Base-by-base conservation (phyloP, 2,888 invertebrate genomes). In the Trilocha varians region DNA sequence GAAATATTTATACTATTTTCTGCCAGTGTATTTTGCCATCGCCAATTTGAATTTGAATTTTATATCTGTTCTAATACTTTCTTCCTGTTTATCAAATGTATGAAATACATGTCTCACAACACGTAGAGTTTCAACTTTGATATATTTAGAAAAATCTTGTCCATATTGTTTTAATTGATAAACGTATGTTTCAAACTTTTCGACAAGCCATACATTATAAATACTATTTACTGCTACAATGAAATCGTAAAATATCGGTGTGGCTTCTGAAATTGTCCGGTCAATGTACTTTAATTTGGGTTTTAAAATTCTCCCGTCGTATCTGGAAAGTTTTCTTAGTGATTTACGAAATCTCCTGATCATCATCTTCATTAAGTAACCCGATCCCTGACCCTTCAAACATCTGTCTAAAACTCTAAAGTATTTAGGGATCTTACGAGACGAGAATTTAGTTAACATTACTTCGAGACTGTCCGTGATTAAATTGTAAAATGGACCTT, bases 101-200 rank as follows among this genome's bases (percentile, higher is more conserved):
- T 49, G 42, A 45, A 73, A 72, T 44, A 80, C 47, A 18, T 51
- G 44, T 38, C 56, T 45, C 38, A 78, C 65, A 39, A 75, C 42
- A 13, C 49, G 42, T 40, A 61, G 57, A 8, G 78, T 79, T 39
- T 49, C 46, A 3, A 52, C 42, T 13, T 57, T 57, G 32, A 78
- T 70, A 32, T 57, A 59, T 5, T 34, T 46, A 16, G 25, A 53
- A 25, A 34, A 8, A 2, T 56, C 51, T 36, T 50, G 53, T 1
- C 70, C 77, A 34, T 59, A 78, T 41, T 43, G 55, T 41, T 60
- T 71, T 5, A 78, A 50, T 9, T 52, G 34, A 45, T 68, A 70
- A 45, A 78, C 55, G 45, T 78, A 82, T 40, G 67, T 59, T 33
- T 75, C 73, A 53, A 79, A 57, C 55, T 61, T 63, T 14, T 50